Conservation (phyloP, 2,113 vertebrate species). For the Corvus hawaiiensis region DNA sequence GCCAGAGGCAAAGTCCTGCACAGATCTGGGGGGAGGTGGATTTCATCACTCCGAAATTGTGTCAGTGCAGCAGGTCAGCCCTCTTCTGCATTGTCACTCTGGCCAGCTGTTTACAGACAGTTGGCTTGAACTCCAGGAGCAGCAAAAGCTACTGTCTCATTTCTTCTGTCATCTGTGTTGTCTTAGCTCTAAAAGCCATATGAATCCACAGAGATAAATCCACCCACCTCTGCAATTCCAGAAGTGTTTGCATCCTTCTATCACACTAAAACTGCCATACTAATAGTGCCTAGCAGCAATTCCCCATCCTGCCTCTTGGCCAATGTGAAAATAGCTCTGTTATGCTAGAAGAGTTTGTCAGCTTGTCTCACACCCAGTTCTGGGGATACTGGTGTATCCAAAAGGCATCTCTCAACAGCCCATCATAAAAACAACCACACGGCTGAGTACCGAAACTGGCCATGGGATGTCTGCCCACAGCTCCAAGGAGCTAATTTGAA, state of each 20-base stretch:
- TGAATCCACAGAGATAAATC: not conserved
- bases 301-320: not conserved
- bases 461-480: not conserved
- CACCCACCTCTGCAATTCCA: not conserved
- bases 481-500: conserved; percentile 17
- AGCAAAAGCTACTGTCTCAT: not conserved
- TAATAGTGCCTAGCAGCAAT: conserved; percentile 6
- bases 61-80: not conserved
- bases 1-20: not conserved
- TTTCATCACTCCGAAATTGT: not conserved
- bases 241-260: not conserved
- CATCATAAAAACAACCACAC: not conserved
- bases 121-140: not conserved
- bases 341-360: conserved; percentile 7
- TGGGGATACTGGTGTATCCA: not conserved
- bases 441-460: not conserved
- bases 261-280: not conserved
- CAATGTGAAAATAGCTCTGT: not conserved
- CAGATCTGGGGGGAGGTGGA: not conserved
- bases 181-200: not conserved
- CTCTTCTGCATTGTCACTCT: not conserved
- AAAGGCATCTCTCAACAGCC: conserved; percentile 4
- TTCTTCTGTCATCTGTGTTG: not conserved
- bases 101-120: not conserved
- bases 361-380: not conserved